Percentiles rank a stretch among this genome's conserved stretches.
Conservation (phyloP, 1,140 invertebrate genomes). For the Argopecten irradians region DNA sequence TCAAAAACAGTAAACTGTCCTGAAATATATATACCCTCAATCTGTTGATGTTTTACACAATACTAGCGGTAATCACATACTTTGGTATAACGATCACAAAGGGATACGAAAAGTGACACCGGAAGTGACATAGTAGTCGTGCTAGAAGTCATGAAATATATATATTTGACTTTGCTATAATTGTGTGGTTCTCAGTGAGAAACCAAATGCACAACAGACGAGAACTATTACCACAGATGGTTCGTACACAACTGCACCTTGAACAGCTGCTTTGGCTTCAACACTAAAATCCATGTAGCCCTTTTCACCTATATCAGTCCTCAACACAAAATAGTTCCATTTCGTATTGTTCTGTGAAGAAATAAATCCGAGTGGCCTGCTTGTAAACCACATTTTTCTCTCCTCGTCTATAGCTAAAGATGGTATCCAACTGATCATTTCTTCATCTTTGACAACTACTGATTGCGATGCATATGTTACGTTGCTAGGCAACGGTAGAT, state of each 20-base stretch:
- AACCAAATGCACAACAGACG: neutral
- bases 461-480: conserved; percentile 3
- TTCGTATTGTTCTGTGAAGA: neutral
- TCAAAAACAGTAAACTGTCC: no score
- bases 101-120: no score
- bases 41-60: no score
- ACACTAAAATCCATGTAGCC: neutral
- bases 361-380: neutral
- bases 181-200: neutral
- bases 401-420: conserved; percentile 44
- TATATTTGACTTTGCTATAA: no score
- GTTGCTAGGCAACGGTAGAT: conserved; percentile 7
- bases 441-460: conserved; percentile 26
- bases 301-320: neutral
- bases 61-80: no score
- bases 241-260: neutral
- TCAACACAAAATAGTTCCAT: neutral
- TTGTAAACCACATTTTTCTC: conserved; percentile 48
- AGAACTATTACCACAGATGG: neutral
- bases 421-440: conserved; percentile 49
- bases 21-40: no score
- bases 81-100: no score
- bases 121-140: no score
- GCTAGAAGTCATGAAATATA: no score
- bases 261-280: neutral